phyloP scores from a whole-genome alignment of 2,797 vertebrate species.

The Malacoctenus gilli region DNA sequence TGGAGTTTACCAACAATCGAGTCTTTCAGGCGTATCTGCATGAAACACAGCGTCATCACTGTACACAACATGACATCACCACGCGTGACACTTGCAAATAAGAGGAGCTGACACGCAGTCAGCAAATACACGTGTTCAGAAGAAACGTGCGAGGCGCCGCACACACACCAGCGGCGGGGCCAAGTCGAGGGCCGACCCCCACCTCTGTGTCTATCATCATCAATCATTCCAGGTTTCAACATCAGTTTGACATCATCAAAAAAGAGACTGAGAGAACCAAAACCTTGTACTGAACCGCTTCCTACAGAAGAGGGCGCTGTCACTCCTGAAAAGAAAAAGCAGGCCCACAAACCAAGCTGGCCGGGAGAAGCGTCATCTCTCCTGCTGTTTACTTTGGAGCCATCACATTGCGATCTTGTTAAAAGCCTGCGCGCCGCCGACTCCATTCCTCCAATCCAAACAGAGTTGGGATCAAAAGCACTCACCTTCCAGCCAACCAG shows the following conservation, averaged over 20 bases:
- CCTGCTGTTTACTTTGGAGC: conserved; percentile 25
- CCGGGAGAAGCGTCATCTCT: background rate
- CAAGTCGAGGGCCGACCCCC: no score
- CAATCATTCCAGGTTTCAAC: no score
- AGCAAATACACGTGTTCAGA: no score
- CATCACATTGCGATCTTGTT: conserved; percentile 16
- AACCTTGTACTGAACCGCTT: background rate
- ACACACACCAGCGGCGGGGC: no score
- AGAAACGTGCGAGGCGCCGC: no score
- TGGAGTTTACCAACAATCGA: background rate
- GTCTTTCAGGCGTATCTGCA: background rate
- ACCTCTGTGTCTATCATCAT: no score
- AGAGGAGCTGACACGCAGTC: no score
- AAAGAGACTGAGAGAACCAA: background rate
- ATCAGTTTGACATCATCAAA: background rate
- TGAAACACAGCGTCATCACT: background rate
- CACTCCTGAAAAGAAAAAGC: background rate
- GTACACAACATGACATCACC: background rate
- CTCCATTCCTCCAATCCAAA: conserved; percentile 15
- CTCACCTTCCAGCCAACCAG: conserved; percentile 25
- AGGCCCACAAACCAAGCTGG: background rate
- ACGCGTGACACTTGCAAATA: no score
- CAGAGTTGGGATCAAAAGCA: conserved; percentile 28
- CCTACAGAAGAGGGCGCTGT: conserved; percentile 63
- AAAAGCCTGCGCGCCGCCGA: conserved; percentile 9